Evolutionary conservation across 2,888 invertebrate species (phyloP).

Genomic region (Digitonthophagus gazella): DNA sequence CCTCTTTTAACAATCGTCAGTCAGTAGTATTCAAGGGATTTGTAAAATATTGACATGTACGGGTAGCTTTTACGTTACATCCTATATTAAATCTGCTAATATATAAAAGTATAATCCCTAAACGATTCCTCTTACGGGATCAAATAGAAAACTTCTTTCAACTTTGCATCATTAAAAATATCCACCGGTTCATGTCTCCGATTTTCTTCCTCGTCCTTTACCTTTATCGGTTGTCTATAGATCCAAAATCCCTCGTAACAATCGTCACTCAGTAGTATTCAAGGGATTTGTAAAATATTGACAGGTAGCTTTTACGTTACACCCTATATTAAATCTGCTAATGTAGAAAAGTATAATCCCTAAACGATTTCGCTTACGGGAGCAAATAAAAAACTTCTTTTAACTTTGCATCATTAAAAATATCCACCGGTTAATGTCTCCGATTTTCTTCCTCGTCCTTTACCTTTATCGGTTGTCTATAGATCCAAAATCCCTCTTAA

Average conservation of each 20-base stretch:
- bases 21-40: too few species aligned
- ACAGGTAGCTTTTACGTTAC: too few species aligned
- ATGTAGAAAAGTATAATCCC: too few species aligned
- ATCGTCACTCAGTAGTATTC: too few species aligned
- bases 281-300: too few species aligned
- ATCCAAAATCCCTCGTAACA: too few species aligned
- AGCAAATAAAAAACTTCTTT: background rate
- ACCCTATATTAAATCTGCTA: too few species aligned
- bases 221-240: background rate
- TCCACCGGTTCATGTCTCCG: background rate
- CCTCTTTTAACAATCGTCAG: too few species aligned
- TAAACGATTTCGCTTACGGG: background rate
- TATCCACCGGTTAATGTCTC: background rate
- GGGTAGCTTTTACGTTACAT: too few species aligned
- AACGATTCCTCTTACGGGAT: background rate
- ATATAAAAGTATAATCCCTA: background rate
- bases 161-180: background rate
- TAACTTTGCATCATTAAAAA: background rate
- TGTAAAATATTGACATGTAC: too few species aligned
- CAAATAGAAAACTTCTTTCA: background rate
- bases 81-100: too few species aligned
- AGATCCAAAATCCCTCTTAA: too few species aligned
- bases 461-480: background rate
- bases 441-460: background rate
- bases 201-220: background rate